phyloP scores from a whole-genome alignment of 2,797 vertebrate genomes.

The Melopsittacus undulatus region DNA sequence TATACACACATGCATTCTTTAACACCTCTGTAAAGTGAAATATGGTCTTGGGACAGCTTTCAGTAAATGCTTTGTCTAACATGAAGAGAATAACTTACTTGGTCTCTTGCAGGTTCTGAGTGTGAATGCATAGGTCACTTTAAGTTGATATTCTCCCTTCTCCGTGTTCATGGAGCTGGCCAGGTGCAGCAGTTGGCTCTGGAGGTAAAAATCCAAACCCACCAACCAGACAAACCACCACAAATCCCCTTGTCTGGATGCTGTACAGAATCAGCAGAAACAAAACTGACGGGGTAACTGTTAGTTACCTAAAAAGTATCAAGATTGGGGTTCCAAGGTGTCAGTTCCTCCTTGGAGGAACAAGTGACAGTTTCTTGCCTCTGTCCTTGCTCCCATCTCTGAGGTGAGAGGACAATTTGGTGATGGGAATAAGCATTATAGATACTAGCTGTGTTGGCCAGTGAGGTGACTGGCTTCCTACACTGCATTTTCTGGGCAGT shows the following conservation, averaged over 20 bases:
- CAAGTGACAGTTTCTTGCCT: not conserved
- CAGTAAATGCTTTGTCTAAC: not conserved
- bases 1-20: not conserved
- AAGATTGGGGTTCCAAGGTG: not conserved
- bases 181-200: slow-evolving; percentile 95
- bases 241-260: not conserved
- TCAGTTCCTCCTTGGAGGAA: not conserved
- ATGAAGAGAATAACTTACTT: not conserved
- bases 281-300: not conserved
- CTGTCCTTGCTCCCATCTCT: not conserved
- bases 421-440: not conserved
- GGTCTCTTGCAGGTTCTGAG: slow-evolving; percentile 86
- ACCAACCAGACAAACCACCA: not conserved
- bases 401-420: not conserved
- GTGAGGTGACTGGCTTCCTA: not conserved
- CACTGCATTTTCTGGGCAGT: not conserved
- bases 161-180: slow-evolving; percentile 96
- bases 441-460: not conserved
- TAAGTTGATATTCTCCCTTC: slow-evolving; percentile 96
- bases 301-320: not conserved
- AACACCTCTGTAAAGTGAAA: not conserved
- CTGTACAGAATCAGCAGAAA: not conserved
- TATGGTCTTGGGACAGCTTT: not conserved
- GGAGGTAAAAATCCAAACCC: slow-evolving; percentile 81
- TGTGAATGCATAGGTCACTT: slow-evolving; percentile 98